Evolutionary conservation across 2,113 vertebrate genomes (phyloP).

Genomic region (Alligator mississippiensis): DNA sequence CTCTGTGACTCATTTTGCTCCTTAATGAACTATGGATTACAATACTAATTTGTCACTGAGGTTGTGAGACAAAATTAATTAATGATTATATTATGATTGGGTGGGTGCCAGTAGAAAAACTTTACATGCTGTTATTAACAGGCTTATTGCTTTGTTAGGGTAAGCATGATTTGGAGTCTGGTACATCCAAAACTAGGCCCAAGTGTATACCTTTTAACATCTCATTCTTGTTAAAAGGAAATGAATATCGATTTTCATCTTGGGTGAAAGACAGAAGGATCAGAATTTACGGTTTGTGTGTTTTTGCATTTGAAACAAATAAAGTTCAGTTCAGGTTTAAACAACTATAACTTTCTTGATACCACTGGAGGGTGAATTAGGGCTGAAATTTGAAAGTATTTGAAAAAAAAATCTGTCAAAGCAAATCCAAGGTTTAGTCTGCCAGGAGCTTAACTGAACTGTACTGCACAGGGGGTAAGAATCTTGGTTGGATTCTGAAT

Average conservation of each 20-base stretch:
- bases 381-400: neutral
- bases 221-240: neutral
- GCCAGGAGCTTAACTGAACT: neutral
- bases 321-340: neutral
- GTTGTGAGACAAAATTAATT: neutral
- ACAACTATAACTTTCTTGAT: neutral
- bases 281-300: neutral
- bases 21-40: neutral
- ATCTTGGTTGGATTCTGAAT: too few species aligned
- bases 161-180: neutral
- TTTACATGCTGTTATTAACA: neutral
- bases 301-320: neutral
- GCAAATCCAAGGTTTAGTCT: neutral
- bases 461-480: neutral
- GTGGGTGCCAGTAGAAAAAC: neutral
- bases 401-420: neutral
- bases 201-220: fast-evolving
- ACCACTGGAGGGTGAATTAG: neutral
- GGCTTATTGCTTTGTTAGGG: neutral
- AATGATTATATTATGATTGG: neutral
- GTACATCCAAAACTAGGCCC: neutral
- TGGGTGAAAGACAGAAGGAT: neutral
- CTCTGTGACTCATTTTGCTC: neutral
- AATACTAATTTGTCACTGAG: neutral
- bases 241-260: neutral